phyloP scores from a whole-genome alignment of 2,113 vertebrate species.

The Phocoena phocoena region DNA sequence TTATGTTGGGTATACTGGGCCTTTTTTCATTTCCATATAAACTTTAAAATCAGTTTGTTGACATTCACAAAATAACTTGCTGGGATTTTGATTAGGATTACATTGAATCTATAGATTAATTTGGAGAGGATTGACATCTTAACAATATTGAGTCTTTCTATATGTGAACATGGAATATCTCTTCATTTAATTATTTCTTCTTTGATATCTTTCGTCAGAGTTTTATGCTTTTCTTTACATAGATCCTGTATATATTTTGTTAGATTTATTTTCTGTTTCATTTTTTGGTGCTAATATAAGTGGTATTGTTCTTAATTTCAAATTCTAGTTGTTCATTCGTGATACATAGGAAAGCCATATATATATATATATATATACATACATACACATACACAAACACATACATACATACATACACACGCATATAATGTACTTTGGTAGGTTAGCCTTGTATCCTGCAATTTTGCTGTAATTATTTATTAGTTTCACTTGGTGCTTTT shows the following conservation, averaged over 20 bases:
- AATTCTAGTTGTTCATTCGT: not conserved
- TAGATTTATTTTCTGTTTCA: not conserved
- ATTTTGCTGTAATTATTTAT: not conserved
- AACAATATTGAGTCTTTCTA: not conserved
- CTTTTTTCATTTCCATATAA: not conserved
- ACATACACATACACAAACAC: rapidly evolving
- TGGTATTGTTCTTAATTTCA: not conserved
- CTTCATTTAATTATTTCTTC: not conserved
- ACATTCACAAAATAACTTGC: not conserved
- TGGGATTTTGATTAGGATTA: not conserved
- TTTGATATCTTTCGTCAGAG: not conserved
- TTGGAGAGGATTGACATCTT: not conserved
- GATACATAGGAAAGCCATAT: not conserved
- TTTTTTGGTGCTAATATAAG: not conserved
- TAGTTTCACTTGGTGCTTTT: not conserved
- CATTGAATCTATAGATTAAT: not conserved
- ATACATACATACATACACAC: not conserved
- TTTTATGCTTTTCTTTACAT: not conserved
- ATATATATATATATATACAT: too few relatives aligned
- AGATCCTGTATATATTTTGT: not conserved
- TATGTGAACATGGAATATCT: not conserved
- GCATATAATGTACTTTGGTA: not conserved
- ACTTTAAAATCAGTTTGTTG: not conserved
- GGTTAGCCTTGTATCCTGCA: not conserved
- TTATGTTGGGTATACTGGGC: not conserved